Evolutionary conservation across 2,113 vertebrate genomes (phyloP).

Genomic region (Myotis yumanensis): DNA sequence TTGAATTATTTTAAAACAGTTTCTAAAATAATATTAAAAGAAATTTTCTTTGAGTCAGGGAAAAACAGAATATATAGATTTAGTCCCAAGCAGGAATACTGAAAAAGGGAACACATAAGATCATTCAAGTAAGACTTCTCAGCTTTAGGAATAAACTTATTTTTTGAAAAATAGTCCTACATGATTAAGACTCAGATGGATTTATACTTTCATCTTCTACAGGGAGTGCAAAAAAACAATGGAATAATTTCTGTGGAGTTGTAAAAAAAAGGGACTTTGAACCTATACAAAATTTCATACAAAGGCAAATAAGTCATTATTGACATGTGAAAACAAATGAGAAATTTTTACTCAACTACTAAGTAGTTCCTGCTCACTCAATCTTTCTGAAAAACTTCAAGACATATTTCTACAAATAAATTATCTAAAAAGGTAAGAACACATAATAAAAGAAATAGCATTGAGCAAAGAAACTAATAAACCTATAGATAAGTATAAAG

Average conservation of each 20-base stretch:
- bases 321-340: neutral
- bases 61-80: slow-evolving; percentile 2
- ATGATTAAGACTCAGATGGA: neutral
- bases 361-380: neutral
- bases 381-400: slow-evolving; percentile 6
- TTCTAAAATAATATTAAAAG: slow-evolving; percentile 13
- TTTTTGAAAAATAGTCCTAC: neutral
- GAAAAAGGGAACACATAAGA: neutral
- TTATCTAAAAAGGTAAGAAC: neutral
- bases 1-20: neutral
- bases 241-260: neutral
- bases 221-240: neutral
- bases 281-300: neutral
- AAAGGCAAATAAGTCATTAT: slow-evolving; percentile 9
- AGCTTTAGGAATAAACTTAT: neutral
- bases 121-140: neutral
- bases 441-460: neutral
- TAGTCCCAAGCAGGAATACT: neutral
- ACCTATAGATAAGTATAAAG: neutral
- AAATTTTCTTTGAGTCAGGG: neutral
- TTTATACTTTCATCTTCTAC: neutral
- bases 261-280: slow-evolving; percentile 32
- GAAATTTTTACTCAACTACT: slow-evolving; percentile 39
- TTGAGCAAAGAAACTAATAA: neutral
- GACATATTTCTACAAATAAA: slow-evolving; percentile 2